A percentile compares a stretch with the other conserved stretches of the same genome.
These are phyloP conservation scores for Meteorus cinctellus DNA, from an alignment of 2,888 invertebrate species.

Conservation along the genomic window DNA sequence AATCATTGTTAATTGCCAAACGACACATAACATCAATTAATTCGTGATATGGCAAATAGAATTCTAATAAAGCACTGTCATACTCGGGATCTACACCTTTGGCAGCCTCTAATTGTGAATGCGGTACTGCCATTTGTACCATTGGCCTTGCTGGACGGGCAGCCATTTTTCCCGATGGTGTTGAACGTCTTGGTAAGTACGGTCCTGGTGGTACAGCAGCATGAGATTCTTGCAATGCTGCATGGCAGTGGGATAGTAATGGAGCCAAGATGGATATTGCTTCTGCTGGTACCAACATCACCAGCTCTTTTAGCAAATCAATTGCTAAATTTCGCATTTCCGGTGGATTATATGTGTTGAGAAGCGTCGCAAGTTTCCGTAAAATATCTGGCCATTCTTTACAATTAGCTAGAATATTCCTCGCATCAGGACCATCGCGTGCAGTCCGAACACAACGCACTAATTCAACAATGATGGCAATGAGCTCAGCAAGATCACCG, in stretches of 20 bases:
- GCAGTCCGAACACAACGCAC: slow-evolving; percentile 82
- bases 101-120: slow-evolving; percentile 82
- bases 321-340: slow-evolving; percentile 87
- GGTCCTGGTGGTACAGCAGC: slow-evolving; percentile 83
- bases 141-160: slow-evolving; percentile 85
- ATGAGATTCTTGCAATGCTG: slow-evolving; percentile 84
- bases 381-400: slow-evolving; percentile 93
- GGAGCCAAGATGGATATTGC: slow-evolving; percentile 89
- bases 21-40: slow-evolving; percentile 91
- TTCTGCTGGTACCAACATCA: slow-evolving; percentile 85
- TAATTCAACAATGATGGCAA: slow-evolving; percentile 84
- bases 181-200: slow-evolving; percentile 84
- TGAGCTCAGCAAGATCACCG: slow-evolving; percentile 87
- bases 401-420: slow-evolving; percentile 80
- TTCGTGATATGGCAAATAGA: slow-evolving; percentile 91
- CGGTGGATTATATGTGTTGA: slow-evolving; percentile 91
- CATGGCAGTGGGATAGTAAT: slow-evolving; percentile 88
- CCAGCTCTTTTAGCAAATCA: slow-evolving; percentile 85
- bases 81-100: slow-evolving; percentile 86
- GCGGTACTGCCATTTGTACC: slow-evolving; percentile 89
- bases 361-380: slow-evolving; percentile 88
- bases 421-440: slow-evolving; percentile 80
- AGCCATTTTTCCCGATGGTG: slow-evolving; percentile 78
- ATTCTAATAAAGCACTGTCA: slow-evolving; percentile 83
- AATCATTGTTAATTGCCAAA: slow-evolving; percentile 90